phyloP scores from a whole-genome alignment of 2,113 vertebrate genomes.

The Rhegmatorhina hoffmannsi region DNA sequence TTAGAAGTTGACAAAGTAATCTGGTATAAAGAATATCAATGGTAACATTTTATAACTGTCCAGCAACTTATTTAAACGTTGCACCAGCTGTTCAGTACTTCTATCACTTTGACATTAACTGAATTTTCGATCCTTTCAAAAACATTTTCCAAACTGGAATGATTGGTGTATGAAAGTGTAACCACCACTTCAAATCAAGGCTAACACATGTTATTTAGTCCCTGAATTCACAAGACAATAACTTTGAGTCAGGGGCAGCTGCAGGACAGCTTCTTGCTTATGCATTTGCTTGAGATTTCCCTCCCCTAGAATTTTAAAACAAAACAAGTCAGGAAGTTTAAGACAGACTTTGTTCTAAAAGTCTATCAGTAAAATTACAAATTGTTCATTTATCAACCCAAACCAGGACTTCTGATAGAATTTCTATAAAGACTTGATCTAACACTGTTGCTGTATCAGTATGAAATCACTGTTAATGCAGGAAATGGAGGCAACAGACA shows the following conservation, averaged over 20 bases:
- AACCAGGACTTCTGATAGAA: neutral
- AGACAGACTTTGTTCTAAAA: neutral
- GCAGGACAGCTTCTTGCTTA: neutral
- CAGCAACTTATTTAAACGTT: slow-evolving; percentile 78
- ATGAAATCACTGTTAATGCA: neutral
- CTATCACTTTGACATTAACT: slow-evolving; percentile 73
- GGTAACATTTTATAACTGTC: slow-evolving; percentile 70
- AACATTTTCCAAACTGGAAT: slow-evolving; percentile 78
- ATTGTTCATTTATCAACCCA: neutral
- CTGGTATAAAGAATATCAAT: neutral
- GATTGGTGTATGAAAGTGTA: slow-evolving; percentile 58
- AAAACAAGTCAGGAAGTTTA: neutral
- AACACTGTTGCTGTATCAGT: neutral
- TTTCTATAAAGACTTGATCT: neutral
- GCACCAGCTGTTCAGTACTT: slow-evolving; percentile 76
- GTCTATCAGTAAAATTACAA: neutral
- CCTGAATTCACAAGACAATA: slow-evolving; percentile 53
- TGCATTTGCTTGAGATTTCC: neutral
- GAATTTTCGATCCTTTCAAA: slow-evolving; percentile 82
- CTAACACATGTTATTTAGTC: slow-evolving; percentile 60
- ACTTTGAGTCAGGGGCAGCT: neutral
- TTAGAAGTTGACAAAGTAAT: neutral
- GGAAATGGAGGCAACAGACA: neutral
- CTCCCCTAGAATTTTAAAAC: neutral
- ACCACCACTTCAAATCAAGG: slow-evolving; percentile 69